phyloP scores from a whole-genome alignment of 2,797 vertebrate species.

The Paedocypris micromegethes region DNA sequence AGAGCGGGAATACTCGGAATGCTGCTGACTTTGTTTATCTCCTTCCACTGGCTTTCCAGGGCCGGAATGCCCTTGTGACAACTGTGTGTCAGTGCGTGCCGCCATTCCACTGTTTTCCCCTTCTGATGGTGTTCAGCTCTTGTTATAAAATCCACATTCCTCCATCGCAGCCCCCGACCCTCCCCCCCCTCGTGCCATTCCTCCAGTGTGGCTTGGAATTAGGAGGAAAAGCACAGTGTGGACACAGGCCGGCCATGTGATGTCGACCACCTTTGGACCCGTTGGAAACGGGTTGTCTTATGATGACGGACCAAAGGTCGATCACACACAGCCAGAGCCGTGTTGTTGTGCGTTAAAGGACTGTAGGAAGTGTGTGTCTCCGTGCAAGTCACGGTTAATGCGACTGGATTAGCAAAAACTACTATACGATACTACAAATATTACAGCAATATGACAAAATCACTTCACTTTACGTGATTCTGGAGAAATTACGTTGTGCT shows the following conservation, averaged over 20 bases:
- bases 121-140: slow-evolving; percentile 12
- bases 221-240: slow-evolving; percentile 20
- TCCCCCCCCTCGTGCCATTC: background rate
- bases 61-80: slow-evolving; percentile 78
- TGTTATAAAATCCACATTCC: slow-evolving; percentile 34
- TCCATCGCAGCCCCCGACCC: background rate
- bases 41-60: slow-evolving; percentile 81
- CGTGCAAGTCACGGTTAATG: too few species aligned
- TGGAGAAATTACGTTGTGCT: too few species aligned
- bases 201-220: slow-evolving; percentile 14
- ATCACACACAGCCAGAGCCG: background rate
- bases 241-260: slow-evolving; percentile 41
- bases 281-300: slow-evolving; percentile 37
- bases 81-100: slow-evolving; percentile 67
- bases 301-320: slow-evolving; percentile 35
- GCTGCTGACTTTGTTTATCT: slow-evolving; percentile 75
- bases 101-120: slow-evolving; percentile 61
- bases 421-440: too few species aligned
- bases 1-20: slow-evolving; percentile 23
- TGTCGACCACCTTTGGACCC: slow-evolving; percentile 42
- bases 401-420: too few species aligned
- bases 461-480: too few species aligned
- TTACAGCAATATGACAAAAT: too few species aligned
- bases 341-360: background rate
- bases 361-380: too few species aligned